phyloP scores from a whole-genome alignment of 2,888 invertebrate genomes.

The Polyommatus icarus region DNA sequence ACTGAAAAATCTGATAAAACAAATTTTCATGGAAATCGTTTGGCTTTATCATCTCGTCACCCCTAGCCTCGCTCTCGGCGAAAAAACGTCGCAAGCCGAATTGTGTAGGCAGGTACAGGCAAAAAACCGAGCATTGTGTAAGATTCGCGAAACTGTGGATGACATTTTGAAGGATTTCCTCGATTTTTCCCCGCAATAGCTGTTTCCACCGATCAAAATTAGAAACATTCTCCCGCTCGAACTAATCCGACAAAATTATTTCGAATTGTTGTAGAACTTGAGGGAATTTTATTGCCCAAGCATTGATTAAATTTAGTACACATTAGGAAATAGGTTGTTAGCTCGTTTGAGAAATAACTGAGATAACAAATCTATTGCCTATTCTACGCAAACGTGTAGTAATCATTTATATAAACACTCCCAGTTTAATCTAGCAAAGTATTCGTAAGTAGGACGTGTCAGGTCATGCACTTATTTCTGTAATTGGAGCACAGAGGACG shows the following conservation, averaged over 20 bases:
- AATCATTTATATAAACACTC: constrained; percentile 29
- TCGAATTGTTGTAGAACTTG: constrained; percentile 9
- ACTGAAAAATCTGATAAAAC: constrained; percentile 7
- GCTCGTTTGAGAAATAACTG: constrained; percentile 31
- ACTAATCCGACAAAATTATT: not conserved
- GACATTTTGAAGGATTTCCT: constrained; percentile 15
- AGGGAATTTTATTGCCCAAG: constrained; percentile 29
- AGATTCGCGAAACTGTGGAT: not conserved
- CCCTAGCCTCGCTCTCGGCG: not conserved
- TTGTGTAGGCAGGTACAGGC: not conserved
- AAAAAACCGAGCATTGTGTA: not conserved
- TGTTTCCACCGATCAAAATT: not conserved
- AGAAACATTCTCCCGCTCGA: not conserved
- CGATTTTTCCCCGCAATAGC: not conserved
- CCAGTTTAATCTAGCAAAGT: constrained; percentile 27
- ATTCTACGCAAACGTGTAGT: constrained; percentile 30
- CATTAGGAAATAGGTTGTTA: constrained; percentile 31
- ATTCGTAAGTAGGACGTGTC: constrained; percentile 24
- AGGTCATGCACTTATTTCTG: constrained; percentile 23
- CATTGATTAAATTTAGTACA: constrained; percentile 30
- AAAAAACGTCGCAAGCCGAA: not conserved
- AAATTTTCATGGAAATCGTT: constrained; percentile 19
- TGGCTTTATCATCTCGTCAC: constrained; percentile 15
- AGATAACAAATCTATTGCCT: constrained; percentile 31
- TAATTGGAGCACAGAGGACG: constrained; percentile 24